phyloP scores from a whole-genome alignment of 2,113 vertebrate species.

The Chloropsis hardwickii region DNA sequence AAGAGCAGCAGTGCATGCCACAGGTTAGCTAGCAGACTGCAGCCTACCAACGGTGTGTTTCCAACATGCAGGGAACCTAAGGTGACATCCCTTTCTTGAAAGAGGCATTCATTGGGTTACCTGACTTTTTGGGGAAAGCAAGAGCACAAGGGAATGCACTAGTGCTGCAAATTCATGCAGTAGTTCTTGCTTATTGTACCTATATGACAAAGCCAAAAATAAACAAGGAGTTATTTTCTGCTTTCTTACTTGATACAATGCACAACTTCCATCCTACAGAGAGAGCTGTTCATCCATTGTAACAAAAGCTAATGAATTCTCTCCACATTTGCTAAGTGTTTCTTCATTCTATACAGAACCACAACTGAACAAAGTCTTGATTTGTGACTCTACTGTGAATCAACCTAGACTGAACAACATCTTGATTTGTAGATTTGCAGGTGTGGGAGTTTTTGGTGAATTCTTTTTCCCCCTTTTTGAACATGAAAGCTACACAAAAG shows the following conservation, averaged over 20 bases:
- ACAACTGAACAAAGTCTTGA: not conserved
- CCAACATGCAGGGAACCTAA: rapidly evolving
- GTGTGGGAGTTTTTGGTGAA: not conserved
- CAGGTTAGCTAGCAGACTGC: not conserved
- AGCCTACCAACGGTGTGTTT: not conserved
- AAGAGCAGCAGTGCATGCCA: not conserved
- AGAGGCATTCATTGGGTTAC: not conserved
- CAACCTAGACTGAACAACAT: not conserved
- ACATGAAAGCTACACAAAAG: not conserved
- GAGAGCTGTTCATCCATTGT: not conserved
- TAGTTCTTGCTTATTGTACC: not conserved
- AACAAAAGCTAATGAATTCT: not conserved
- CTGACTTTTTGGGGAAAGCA: not conserved
- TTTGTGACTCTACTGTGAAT: not conserved
- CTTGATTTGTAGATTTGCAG: not conserved
- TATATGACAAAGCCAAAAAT: not conserved
- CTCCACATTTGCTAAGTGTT: not conserved
- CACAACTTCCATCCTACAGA: not conserved
- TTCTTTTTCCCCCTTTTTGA: rapidly evolving
- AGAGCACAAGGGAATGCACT: not conserved
- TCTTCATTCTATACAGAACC: not conserved
- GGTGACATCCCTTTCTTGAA: not conserved
- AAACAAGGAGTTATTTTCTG: not conserved
- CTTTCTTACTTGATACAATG: not conserved
- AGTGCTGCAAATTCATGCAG: not conserved